Base-by-base conservation (phyloP, 2,113 vertebrate genomes). In the Lamprotornis superbus region DNA sequence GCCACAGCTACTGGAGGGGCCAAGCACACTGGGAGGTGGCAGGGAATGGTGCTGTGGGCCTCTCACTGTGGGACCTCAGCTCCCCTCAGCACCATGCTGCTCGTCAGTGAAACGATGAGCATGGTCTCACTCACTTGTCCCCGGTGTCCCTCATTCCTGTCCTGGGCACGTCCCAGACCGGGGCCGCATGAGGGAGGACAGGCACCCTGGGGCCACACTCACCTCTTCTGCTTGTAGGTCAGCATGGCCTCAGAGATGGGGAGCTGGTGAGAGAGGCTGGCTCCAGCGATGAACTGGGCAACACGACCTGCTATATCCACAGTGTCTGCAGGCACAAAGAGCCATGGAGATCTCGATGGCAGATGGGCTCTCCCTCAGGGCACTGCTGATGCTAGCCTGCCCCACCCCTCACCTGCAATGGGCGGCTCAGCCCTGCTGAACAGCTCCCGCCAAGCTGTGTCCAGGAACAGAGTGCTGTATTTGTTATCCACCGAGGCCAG, bases 221-320 rank as follows among this genome's bases (percentile, higher is more conserved):
- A 99, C 99, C 99, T 99, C 97, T 99, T 99, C 96, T 99, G 99
- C 91, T 99, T 99, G 98, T 99, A 99, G 0, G 99, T 99, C 91
- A 99, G 98, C 99, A 99, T 99, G 87, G 99, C 99, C 91, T 99
- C 99, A 0, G 99, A 99, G 55, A 99, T 99, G 92, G 99, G 99
- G 18, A 99, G 98, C 98, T 99, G 99, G 97, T 99, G 99, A n/a
- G 99, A 99, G 28, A 98, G 97, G 94, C 98, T 99, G 81, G 99
- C 99, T 35, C 99, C 99, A 3, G 99, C 90, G 82, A 99, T 99
- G 98, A 99, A 99, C 98, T 99, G 99, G 1, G 98, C 98, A 6
- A 99, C 97, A 27, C 99, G 98, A 60, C 96, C 97, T 0, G 97
- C 7, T 96, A 98, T 68, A 57, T 97, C 97, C 88, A 98, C 99